Evolutionary conservation across 1,140 invertebrate species (phyloP).

Genomic region (Drosophila miranda): DNA sequence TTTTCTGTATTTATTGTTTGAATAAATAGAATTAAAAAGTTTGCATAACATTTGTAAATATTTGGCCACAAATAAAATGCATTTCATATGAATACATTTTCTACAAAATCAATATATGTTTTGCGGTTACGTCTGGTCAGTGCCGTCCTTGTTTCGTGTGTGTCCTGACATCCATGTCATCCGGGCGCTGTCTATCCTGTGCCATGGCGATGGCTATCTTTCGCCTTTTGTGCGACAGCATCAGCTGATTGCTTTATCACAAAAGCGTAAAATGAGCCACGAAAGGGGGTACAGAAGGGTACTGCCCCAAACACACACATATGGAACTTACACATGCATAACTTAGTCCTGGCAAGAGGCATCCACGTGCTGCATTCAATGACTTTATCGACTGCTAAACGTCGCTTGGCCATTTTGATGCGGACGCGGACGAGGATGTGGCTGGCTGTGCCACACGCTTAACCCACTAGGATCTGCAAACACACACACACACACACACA

Average conservation of each 20-base stretch:
- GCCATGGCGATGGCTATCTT: conserved; percentile 46
- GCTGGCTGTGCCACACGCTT: conserved; percentile 74
- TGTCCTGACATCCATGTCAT: conserved; percentile 48
- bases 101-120: conserved; percentile 64
- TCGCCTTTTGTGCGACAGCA: conserved; percentile 60
- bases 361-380: conserved; percentile 74
- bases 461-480: conserved; percentile 65
- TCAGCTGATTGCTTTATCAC: conserved; percentile 80
- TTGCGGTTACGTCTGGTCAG: conserved; percentile 52
- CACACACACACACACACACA: conserved; percentile 43
- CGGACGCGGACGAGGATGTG: conserved; percentile 3
- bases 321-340: conserved; percentile 21
- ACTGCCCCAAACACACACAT: conserved; percentile 12
- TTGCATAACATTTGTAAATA: conserved; percentile 64
- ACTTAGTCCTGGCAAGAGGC: conserved; percentile 36
- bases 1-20: conserved; percentile 39
- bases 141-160: conserved; percentile 22
- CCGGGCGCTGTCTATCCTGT: conserved; percentile 5
- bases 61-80: conserved; percentile 54
- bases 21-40: conserved; percentile 56
- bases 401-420: conserved; percentile 76
- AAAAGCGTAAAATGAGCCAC: conserved; percentile 74
- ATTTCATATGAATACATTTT: conserved; percentile 36
- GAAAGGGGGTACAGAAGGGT: neutral
- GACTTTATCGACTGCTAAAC: conserved; percentile 80